phyloP scores from a whole-genome alignment of 2,888 invertebrate genomes.

The Falcaria lacertinaria region DNA sequence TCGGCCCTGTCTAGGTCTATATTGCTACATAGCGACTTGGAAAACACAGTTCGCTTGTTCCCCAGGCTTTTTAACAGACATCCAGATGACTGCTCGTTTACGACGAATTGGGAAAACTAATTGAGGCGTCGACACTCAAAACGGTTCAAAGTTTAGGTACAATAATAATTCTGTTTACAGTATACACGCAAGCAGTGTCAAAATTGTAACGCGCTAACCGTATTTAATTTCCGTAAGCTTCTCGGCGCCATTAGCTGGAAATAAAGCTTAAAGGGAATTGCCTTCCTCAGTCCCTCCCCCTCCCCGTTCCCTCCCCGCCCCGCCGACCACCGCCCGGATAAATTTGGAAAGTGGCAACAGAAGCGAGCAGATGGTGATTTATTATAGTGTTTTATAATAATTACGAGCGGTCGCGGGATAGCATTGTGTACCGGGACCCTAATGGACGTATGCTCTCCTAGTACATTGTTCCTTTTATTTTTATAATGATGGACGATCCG shows the following conservation, averaged over 20 bases:
- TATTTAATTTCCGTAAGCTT: conserved; percentile 67
- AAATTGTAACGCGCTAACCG: conserved; percentile 51
- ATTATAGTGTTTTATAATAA: conserved; percentile 75
- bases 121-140: conserved; percentile 10
- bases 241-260: conserved; percentile 60
- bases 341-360: conserved; percentile 71
- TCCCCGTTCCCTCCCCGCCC: conserved; percentile 8
- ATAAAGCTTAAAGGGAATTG: conserved; percentile 56
- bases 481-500: conserved; percentile 38
- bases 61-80: no score
- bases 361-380: conserved; percentile 73
- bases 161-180: conserved; percentile 5
- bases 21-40: no score
- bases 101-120: conserved; percentile 19
- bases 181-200: conserved; percentile 29
- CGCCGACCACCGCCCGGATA: conserved; percentile 42
- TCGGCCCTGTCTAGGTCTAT: no score
- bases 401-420: conserved; percentile 52
- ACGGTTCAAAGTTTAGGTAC: conserved; percentile 25
- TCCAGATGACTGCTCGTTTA: conserved; percentile 9
- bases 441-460: conserved; percentile 43
- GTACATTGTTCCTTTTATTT: conserved; percentile 41
- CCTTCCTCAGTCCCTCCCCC: conserved; percentile 32
- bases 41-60: no score
- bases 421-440: conserved; percentile 44